Percentiles rank a stretch among this genome's conserved stretches.
Conservation (phyloP, 2,888 invertebrate species). For the Tanytarsus gracilentus region DNA sequence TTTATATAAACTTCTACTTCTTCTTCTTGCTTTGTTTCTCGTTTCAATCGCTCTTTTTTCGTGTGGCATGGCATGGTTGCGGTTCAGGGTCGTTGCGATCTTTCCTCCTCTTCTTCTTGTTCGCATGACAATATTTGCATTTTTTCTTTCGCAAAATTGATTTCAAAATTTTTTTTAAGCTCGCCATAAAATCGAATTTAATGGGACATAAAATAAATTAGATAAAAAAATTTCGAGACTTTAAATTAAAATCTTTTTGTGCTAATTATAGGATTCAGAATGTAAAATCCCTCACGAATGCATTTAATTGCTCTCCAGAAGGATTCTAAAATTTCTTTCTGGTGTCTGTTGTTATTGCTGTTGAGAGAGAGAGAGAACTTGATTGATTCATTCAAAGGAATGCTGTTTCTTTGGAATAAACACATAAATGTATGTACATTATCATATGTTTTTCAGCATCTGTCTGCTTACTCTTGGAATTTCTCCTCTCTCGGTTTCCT, state of each 20-base stretch:
- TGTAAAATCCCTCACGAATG: no score
- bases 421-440: background rate
- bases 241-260: no score
- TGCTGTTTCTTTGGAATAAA: background rate
- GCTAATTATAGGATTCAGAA: no score
- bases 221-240: no score
- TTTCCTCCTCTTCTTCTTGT: background rate
- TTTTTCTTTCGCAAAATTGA: background rate
- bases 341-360: no score
- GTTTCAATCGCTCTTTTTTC: background rate
- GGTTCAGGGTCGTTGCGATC: slow-evolving; percentile 18
- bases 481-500: no score
- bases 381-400: slow-evolving; percentile 11
- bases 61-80: background rate
- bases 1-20: slow-evolving; percentile 14
- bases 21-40: slow-evolving; percentile 9
- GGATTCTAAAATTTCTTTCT: no score
- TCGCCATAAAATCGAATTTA: background rate
- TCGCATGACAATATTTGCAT: background rate
- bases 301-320: no score
- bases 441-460: background rate
- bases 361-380: no score
- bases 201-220: no score
- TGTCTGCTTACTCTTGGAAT: background rate
- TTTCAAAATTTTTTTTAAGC: background rate